Base-by-base conservation (phyloP, 2,888 invertebrate genomes). In the Candidula unifasciata region DNA sequence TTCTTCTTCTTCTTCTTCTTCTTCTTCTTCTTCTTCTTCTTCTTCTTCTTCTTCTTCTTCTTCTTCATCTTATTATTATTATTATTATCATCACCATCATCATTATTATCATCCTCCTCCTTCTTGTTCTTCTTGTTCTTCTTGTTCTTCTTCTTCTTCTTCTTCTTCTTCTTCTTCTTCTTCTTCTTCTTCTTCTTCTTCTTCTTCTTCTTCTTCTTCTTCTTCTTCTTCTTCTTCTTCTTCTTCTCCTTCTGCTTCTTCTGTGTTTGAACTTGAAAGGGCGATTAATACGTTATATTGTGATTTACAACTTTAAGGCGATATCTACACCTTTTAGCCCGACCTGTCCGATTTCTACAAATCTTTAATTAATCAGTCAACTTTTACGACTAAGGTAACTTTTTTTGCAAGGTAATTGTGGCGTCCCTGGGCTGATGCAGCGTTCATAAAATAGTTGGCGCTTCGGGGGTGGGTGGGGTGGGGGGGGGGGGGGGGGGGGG, bases 41-140 rank as follows among this genome's bases (percentile, higher is more conserved):
- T n/a, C n/a, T 60, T n/a, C 60, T 60, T 60, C n/a, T n/a, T 60
- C 60, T 60, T n/a, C n/a, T n/a, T 60, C 60, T 60, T 60, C n/a
- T n/a, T 60, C n/a, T 60, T 24, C 18, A 3, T 60, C n/a, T 60
- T n/a, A 5, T n/a, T 21, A 6, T 60, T 60, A 5, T 60, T n/a
- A 6, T 60, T 24, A 3, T 24, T 60, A 6, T 21, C 18, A 13
- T 60, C 5, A 6, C 18, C 2, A 5, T n/a, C 5, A 6, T n/a
- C 2, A 5, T 21, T 3, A 6, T n/a, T 2, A 3, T 24, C 1
- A 5, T 60, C 2, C 21, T 60, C 21, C 60, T 60, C 21, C 60
- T n/a, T 60, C n/a, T 21, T 3, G 18, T 24, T 64, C 64, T 57
- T 37, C 30, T n/a, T 30, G 33, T 30, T 24, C 69, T 54, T 33